Evolutionary conservation across 2,797 vertebrate species (phyloP), one percentile per base, ranked within the genome.

Genomic region (Clarias pachynema): DNA sequence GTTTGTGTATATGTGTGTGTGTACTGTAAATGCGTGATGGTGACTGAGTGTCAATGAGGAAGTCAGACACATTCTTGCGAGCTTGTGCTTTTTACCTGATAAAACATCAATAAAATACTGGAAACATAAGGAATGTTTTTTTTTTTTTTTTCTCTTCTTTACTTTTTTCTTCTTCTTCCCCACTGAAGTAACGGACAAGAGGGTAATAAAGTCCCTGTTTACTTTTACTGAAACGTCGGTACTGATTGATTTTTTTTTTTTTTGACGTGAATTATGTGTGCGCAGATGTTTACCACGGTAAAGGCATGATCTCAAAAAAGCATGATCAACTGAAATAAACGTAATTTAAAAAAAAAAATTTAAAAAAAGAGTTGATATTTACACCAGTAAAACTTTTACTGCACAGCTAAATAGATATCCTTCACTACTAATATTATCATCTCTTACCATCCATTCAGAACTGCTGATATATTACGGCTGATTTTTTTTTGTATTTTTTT

Each of bases 361-460:
- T 93, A 93, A 89, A 94, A 95, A 94, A 89, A 89, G 93, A 87
- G 90, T 91, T 92, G 91, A 94, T 96, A 96, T 96, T 95, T 96
- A 96, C 95, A 95, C 94, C 87, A 81, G 95, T 95, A 95, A 94
- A 95, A 92, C 90, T 93, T 86, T 92, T 94, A 90, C 85, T 88
- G 89, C 94, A 95, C 93, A 89, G 93, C 94, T 95, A 91, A 89
- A 90, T 91, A 90, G 89, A 92, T 87, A 92, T 93, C 87, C 91
- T 92, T 85, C 84, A 82, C 87, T 88, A 91, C 83, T 83, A 90
- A 81, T 88, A 88, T 88, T 88, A 91, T 91, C 86, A 92, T 93
- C 90, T 84, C 91, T 93, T 92, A 93, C 92, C 93, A 92, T 93
- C 93, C 93, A 93, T 92, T 93, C 92, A 92, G 87, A 88, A 93